phyloP scores from a whole-genome alignment of 2,797 vertebrate species.

The Phoeniculus purpureus region DNA sequence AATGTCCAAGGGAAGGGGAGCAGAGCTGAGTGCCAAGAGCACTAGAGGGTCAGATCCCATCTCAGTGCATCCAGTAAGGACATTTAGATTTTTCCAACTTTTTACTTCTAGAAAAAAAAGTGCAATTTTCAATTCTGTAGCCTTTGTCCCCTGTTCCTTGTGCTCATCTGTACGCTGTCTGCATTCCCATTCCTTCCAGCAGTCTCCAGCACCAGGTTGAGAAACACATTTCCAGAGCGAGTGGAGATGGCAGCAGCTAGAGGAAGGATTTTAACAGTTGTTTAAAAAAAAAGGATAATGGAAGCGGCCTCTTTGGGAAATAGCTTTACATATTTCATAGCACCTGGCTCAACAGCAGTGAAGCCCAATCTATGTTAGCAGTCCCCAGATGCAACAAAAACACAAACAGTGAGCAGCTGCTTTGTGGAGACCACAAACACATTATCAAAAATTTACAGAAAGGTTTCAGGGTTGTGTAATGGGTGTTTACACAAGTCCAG shows the following conservation, averaged over 20 bases:
- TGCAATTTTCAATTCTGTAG: neutral
- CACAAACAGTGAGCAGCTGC: slow-evolving; percentile 44
- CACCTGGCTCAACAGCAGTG: slow-evolving; percentile 1
- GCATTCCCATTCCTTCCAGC: neutral
- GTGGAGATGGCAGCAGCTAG: slow-evolving; percentile 5
- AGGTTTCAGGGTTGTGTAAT: neutral
- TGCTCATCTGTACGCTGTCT: neutral
- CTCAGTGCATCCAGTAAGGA: neutral
- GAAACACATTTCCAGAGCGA: slow-evolving; percentile 20
- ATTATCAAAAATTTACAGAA: slow-evolving; percentile 3
- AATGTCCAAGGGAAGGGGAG: neutral
- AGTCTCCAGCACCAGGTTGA: neutral
- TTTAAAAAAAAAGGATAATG: neutral
- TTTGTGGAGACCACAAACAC: slow-evolving; percentile 23
- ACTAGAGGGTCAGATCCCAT: neutral
- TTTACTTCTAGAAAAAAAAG: neutral
- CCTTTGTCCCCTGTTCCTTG: neutral
- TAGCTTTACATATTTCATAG: slow-evolving; percentile 51
- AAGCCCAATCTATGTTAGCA: slow-evolving; percentile 35
- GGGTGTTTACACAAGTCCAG: neutral
- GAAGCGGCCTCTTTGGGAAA: slow-evolving; percentile 49
- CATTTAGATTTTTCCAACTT: neutral
- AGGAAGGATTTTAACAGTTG: slow-evolving; percentile 2
- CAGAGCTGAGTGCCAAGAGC: neutral
- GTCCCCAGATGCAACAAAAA: slow-evolving; percentile 8